Percentiles rank a stretch among this genome's conserved stretches.
Evolutionary conservation across 2,888 invertebrate species (phyloP).

Genomic region (Rotaria macrura): DNA sequence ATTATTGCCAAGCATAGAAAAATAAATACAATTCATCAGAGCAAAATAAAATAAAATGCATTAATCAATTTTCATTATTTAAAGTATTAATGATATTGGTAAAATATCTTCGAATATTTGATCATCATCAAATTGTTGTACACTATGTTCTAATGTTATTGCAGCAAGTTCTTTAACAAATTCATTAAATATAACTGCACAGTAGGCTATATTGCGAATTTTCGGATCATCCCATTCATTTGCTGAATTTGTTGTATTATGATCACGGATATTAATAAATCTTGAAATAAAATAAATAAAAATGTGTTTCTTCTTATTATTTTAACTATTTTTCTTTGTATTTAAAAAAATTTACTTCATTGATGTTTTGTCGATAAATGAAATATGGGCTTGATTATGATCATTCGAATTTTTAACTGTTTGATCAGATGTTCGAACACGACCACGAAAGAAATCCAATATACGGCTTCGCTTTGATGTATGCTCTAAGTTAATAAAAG

Average conservation of each 20-base stretch:
- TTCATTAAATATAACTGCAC: slow-evolving; percentile 80
- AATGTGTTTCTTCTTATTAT: background rate
- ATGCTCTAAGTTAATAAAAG: background rate
- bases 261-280: slow-evolving; percentile 10
- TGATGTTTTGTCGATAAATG: background rate
- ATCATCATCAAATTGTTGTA: slow-evolving; percentile 37
- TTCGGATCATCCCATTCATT: slow-evolving; percentile 38
- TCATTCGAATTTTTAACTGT: background rate
- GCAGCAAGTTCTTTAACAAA: slow-evolving; percentile 90
- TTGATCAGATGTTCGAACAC: background rate
- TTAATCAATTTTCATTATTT: background rate
- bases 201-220: slow-evolving; percentile 57
- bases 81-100: background rate
- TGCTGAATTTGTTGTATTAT: slow-evolving; percentile 24
- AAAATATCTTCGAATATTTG: background rate
- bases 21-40: background rate
- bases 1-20: background rate
- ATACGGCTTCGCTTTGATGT: slow-evolving; percentile 7
- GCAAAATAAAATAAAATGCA: background rate
- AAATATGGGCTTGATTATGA: background rate
- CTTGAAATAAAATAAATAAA: background rate
- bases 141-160: slow-evolving; percentile 79
- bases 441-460: slow-evolving; percentile 2
- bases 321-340: too few species aligned
- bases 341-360: background rate